These are phyloP conservation scores for Hydrotaea diabolus DNA, from an alignment of 2,888 invertebrate genomes.

Conservation along the genomic window DNA sequence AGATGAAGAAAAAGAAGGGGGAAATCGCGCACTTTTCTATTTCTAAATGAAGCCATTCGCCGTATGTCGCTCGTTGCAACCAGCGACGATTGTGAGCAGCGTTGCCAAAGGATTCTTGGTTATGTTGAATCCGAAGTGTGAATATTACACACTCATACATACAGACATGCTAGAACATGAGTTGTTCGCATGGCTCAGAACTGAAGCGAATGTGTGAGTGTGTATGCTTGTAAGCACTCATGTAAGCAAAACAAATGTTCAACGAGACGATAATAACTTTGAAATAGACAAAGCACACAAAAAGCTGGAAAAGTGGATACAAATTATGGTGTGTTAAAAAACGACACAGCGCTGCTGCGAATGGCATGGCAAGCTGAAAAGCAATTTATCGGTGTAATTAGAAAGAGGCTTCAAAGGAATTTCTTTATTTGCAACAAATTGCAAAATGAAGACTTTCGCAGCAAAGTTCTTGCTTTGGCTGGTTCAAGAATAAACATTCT, in stretches of 20 bases:
- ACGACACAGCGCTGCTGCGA: neutral
- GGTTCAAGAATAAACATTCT: neutral
- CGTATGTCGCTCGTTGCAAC: neutral
- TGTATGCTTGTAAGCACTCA: neutral
- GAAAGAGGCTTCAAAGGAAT: neutral
- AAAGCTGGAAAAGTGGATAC: constrained; percentile 9
- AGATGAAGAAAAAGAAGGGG: neutral
- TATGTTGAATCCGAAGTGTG: constrained; percentile 47
- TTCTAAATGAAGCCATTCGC: neutral
- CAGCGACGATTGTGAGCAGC: neutral
- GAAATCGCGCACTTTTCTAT: neutral
- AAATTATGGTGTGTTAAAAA: constrained; percentile 21
- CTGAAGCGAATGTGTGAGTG: neutral
- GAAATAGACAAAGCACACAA: constrained; percentile 23
- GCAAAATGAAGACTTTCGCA: neutral
- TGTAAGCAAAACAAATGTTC: neutral
- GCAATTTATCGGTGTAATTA: constrained; percentile 14
- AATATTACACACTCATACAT: constrained; percentile 4
- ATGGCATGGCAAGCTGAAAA: neutral
- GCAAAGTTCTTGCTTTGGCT: neutral
- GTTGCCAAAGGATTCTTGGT: constrained; percentile 44
- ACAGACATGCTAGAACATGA: neutral
- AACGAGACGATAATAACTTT: constrained; percentile 29
- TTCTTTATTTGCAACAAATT: neutral
- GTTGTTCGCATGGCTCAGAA: neutral